Evolutionary conservation across 1,140 invertebrate genomes (phyloP), one percentile per base, ranked within the genome.

Genomic region (Leptinotarsa defecta): DNA sequence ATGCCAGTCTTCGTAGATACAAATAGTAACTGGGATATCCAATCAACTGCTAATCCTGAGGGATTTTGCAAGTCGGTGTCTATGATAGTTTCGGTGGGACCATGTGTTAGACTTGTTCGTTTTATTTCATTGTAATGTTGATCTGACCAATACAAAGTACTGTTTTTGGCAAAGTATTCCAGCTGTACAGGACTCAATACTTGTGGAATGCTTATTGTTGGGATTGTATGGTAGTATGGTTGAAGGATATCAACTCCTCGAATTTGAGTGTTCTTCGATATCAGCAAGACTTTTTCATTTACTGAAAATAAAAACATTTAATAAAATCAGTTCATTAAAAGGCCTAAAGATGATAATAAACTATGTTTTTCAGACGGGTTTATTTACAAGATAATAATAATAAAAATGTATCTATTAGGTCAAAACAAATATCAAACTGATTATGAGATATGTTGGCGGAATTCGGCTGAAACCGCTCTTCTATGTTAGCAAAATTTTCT

Each of bases 121-220:
- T 92, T 93, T 17, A 96, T 91, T 84, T 95, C 93, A 83, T 92
- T 93, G 63, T 89, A 86, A 77, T 92, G 90, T 24, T 88, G 87
- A 84, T 96, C 94, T 6, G 91, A 90, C 94, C 94, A 96, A 87
- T 92, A 95, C 43, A 96, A 88, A 52, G 89, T 89, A 49, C 90
- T 90, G 49, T 87, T 88, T 71, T 86, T 87, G 4, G 91, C 89
- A 22, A 91, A 87, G 83, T 90, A 94, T 82, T 95, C 92, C 65
- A 96, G 85, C 77, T 91, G 88, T 24, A 89, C 86, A 6, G 93
- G 92, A 65, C 88, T 86, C 22, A 92, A 87, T 27, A 92, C 87
- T 81, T 91, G 88, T 20, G 92, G 91, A 1, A 91, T 86, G 61
- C 91, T 90, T 57, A 95, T 91, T 0, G 93, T 91, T 11, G 94